phyloP scores from a whole-genome alignment of 2,797 vertebrate genomes.

The Sebastes dallii region DNA sequence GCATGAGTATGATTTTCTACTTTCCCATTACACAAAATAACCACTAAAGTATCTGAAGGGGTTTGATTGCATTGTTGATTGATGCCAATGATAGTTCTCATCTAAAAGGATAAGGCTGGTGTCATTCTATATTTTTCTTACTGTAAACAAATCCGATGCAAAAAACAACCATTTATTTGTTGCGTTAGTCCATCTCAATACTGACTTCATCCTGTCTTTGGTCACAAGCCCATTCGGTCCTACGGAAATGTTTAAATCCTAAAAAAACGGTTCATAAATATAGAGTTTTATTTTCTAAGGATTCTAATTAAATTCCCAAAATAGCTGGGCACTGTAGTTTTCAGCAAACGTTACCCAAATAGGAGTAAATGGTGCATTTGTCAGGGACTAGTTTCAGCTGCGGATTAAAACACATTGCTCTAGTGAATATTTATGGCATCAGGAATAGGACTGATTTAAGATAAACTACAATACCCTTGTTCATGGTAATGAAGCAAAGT shows the following conservation, averaged over 20 bases:
- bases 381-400: not conserved
- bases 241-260: not conserved
- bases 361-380: not conserved
- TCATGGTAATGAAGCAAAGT: not conserved
- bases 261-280: not conserved
- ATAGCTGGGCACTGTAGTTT: not conserved
- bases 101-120: not conserved
- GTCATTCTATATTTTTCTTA: not conserved
- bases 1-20: not conserved
- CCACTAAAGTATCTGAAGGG: not conserved
- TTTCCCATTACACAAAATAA: not conserved
- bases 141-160: not conserved
- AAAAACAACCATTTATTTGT: not conserved
- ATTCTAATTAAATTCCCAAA: not conserved
- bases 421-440: not conserved
- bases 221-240: not conserved
- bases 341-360: not conserved
- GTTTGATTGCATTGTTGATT: not conserved
- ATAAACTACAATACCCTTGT: not conserved
- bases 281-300: not conserved
- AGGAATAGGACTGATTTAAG: not conserved
- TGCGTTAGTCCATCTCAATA: not conserved
- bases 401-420: not conserved
- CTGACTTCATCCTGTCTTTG: not conserved
- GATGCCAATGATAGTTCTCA: not conserved